Conservation (phyloP, 2,113 vertebrate genomes). For the Rhagologus leucostigma region DNA sequence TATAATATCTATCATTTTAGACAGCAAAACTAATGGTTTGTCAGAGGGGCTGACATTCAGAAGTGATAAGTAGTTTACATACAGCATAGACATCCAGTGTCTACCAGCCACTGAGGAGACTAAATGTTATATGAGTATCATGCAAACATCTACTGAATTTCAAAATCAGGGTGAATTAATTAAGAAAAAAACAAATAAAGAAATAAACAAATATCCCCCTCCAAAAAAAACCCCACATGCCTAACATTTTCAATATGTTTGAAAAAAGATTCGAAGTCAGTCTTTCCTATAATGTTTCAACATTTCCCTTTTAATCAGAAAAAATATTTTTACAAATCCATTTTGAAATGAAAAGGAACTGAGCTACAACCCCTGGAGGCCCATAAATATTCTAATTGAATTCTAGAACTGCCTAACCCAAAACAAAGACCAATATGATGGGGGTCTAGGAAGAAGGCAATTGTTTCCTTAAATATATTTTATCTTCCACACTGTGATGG, state of each 20-base stretch:
- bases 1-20: neutral
- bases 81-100: neutral
- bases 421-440: neutral
- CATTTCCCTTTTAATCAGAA: neutral
- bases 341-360: neutral
- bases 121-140: neutral
- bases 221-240: fast-evolving
- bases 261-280: neutral
- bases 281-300: neutral
- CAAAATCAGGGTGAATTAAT: neutral
- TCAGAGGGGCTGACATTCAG: neutral
- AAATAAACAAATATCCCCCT: neutral
- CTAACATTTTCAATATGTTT: neutral
- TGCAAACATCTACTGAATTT: neutral
- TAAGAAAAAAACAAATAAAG: neutral
- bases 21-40: neutral
- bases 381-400: neutral
- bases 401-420: neutral
- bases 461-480: neutral
- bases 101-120: neutral
- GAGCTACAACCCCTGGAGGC: neutral
- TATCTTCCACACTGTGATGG: neutral
- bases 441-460: neutral
- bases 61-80: neutral
- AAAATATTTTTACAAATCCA: neutral